phyloP scores from a whole-genome alignment of 2,113 vertebrate genomes.

The Carlito syrichta region DNA sequence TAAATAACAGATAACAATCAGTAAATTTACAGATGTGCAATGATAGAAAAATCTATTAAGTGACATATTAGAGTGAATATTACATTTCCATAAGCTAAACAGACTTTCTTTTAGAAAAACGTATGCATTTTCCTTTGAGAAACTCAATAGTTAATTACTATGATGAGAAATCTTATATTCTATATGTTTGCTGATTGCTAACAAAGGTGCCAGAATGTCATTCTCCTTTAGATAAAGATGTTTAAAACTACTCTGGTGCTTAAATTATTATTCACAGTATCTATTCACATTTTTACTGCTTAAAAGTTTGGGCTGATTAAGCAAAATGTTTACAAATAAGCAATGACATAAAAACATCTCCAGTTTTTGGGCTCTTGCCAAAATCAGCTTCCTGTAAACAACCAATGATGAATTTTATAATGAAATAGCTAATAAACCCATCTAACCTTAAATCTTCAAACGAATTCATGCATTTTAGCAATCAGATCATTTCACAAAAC shows the following conservation, averaged over 20 bases:
- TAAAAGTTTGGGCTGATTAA: conserved; percentile 77
- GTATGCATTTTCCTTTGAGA: conserved; percentile 45
- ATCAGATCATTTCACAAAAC: conserved; percentile 72
- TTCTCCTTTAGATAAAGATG: conserved; percentile 68
- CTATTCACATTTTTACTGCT: conserved; percentile 68
- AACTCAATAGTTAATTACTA: conserved; percentile 63
- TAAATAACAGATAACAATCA: conserved; percentile 13
- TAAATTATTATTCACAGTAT: conserved; percentile 72
- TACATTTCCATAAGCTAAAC: conserved; percentile 24
- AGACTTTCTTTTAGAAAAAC: conserved; percentile 49
- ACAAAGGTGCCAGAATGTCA: conserved; percentile 61
- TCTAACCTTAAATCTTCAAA: conserved; percentile 67
- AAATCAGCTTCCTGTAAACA: conserved; percentile 76
- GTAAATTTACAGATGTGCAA: conserved; percentile 25
- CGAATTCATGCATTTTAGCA: conserved; percentile 71
- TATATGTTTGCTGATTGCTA: conserved; percentile 62
- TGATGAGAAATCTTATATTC: conserved; percentile 63
- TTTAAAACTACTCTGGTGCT: conserved; percentile 67
- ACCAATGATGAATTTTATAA: conserved; percentile 71
- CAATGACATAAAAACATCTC: conserved; percentile 73
- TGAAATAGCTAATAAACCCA: conserved; percentile 76
- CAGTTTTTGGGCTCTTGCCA: conserved; percentile 72
- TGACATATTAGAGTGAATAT: not conserved
- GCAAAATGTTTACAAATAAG: conserved; percentile 80
- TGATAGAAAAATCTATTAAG: conserved; percentile 41